Evolutionary conservation across 2,888 invertebrate genomes (phyloP).

Genomic region (Zootermopsis nevadensis): DNA sequence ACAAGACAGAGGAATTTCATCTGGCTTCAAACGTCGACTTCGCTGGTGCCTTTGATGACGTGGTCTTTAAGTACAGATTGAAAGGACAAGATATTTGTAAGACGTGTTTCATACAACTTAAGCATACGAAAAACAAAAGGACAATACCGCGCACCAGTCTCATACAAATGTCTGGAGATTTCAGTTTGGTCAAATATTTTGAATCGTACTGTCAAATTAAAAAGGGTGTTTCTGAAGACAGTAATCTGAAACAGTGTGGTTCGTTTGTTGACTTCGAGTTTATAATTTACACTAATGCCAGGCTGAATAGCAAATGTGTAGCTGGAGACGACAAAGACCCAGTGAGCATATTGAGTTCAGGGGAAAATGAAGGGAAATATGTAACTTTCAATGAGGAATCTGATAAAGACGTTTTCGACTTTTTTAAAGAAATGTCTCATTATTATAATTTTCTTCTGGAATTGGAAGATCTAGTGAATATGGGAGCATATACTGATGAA

Average conservation of each 20-base stretch:
- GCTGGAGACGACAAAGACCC: background rate
- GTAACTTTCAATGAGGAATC: background rate
- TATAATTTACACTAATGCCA: slow-evolving; percentile 15
- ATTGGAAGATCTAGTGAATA: too few species aligned
- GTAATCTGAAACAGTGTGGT: background rate
- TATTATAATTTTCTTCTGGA: background rate
- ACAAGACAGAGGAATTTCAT: background rate
- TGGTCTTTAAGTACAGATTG: slow-evolving; percentile 1
- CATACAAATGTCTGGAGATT: background rate
- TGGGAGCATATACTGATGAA: too few species aligned
- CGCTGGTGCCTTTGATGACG: slow-evolving; percentile 18
- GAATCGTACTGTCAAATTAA: background rate
- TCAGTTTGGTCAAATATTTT: background rate
- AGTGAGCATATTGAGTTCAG: slow-evolving; percentile 6
- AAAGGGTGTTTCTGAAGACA: background rate
- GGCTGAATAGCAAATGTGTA: background rate
- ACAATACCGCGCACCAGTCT: background rate
- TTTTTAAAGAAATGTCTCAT: background rate
- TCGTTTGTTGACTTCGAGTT: background rate
- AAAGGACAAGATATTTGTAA: background rate
- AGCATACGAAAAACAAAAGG: background rate
- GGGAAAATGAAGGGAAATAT: background rate
- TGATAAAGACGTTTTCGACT: background rate
- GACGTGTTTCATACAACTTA: slow-evolving; percentile 11
- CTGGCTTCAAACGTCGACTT: slow-evolving; percentile 5